Percentiles rank a stretch among this genome's conserved stretches.
Evolutionary conservation across 2,888 invertebrate species (phyloP).

Genomic region (Ormyrus labotus): DNA sequence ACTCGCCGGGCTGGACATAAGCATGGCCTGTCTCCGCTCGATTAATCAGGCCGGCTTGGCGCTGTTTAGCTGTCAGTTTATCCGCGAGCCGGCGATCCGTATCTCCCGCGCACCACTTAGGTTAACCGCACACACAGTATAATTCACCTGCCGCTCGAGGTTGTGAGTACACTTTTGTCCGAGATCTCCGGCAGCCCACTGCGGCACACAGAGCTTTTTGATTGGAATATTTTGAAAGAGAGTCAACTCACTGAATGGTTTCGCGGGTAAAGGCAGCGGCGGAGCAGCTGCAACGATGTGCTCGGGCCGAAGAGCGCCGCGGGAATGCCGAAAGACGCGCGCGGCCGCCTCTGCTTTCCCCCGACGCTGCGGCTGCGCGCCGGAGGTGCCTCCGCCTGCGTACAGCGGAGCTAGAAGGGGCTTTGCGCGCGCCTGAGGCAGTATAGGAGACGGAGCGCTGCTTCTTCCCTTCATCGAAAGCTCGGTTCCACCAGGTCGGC

Average conservation of each 20-base stretch:
- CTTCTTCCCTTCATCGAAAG: background rate
- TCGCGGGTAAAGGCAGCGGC: background rate
- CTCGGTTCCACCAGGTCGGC: too few relatives aligned
- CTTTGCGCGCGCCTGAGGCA: slow-evolving; percentile 1
- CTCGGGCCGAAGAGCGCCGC: slow-evolving; percentile 72
- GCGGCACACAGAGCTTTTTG: too few relatives aligned
- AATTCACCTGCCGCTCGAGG: too few relatives aligned
- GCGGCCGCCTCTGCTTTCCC: slow-evolving; percentile 61
- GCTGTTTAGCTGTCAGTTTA: slow-evolving; percentile 11
- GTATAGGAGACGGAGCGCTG: background rate
- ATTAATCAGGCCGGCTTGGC: slow-evolving; percentile 25
- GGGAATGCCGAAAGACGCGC: slow-evolving; percentile 69
- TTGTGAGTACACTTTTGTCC: too few relatives aligned
- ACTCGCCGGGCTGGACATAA: background rate
- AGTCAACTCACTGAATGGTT: background rate
- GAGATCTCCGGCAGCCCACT: too few relatives aligned
- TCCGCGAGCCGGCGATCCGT: slow-evolving; percentile 8
- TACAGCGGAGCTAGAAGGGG: slow-evolving; percentile 30
- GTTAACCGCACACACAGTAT: slow-evolving; percentile 12
- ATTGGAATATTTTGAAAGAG: too few relatives aligned
- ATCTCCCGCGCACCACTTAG: slow-evolving; percentile 27
- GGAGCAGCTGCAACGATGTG: slow-evolving; percentile 63
- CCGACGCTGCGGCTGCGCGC: slow-evolving; percentile 59
- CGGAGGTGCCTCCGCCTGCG: slow-evolving; percentile 54
- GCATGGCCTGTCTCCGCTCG: slow-evolving; percentile 6